Evolutionary conservation across 2,113 vertebrate species (phyloP).

Genomic region (Brevimyrus niger): DNA sequence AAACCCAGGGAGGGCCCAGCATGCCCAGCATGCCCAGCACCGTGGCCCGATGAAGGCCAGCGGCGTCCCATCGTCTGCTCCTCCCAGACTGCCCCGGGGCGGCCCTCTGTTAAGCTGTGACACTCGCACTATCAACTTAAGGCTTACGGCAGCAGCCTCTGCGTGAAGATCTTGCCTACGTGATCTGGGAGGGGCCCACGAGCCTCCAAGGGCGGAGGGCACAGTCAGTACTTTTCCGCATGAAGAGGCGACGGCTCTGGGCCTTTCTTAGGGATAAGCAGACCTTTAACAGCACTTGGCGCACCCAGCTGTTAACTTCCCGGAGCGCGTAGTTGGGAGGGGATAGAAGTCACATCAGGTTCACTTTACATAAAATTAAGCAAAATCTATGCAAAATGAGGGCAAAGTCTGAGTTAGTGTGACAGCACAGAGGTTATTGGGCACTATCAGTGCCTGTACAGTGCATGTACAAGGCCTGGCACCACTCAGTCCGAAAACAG

Average conservation of each 20-base stretch:
- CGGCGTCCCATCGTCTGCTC: not conserved
- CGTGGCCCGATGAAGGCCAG: not conserved
- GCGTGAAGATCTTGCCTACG: slow-evolving; percentile 8
- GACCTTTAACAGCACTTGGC: not conserved
- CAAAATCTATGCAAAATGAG: slow-evolving; percentile 1
- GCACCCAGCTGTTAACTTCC: not conserved
- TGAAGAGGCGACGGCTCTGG: not conserved
- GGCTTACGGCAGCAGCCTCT: not conserved
- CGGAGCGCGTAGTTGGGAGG: not conserved
- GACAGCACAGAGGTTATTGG: not conserved
- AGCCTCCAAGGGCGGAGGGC: not conserved
- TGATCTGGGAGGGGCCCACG: not conserved
- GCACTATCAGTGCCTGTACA: not conserved
- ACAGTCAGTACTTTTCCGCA: slow-evolving; percentile 14
- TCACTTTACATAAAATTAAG: not conserved
- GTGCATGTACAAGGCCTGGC: not conserved
- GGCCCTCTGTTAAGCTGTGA: not conserved
- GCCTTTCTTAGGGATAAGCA: not conserved
- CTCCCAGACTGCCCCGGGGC: not conserved
- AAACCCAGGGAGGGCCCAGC: not conserved
- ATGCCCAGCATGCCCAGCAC: not conserved
- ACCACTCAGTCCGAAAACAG: not conserved
- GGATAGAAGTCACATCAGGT: not conserved
- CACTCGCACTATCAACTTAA: not conserved
- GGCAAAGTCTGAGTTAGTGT: not conserved